A percentile compares a stretch with the other conserved stretches of the same genome.
Evolutionary conservation across 2,888 invertebrate genomes (phyloP).

Genomic region (Vandiemenella viatica): DNA sequence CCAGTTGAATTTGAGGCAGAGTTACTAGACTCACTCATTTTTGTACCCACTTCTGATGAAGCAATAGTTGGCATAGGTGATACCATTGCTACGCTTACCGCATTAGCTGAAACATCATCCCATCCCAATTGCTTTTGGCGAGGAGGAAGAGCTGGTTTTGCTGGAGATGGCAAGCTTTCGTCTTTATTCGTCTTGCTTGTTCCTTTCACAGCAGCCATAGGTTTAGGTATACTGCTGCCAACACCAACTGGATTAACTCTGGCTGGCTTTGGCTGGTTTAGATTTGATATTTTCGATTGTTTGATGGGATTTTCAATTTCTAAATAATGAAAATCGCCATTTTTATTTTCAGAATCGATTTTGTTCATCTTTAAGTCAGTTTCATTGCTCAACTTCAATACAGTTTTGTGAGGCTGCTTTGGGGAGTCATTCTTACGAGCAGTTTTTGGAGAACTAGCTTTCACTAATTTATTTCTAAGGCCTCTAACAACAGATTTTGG

Average conservation of each 20-base stretch:
- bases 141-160: background rate
- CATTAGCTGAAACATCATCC: background rate
- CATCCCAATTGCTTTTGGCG: slow-evolving; percentile 5
- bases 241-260: background rate
- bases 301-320: slow-evolving; percentile 3
- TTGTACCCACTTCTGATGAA: slow-evolving; percentile 21
- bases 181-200: slow-evolving; percentile 45
- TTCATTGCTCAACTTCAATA: slow-evolving; percentile 21
- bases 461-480: slow-evolving; percentile 12
- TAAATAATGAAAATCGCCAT: background rate
- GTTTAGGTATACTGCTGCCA: slow-evolving; percentile 66
- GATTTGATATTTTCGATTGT: slow-evolving; percentile 5
- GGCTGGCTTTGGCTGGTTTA: background rate
- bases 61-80: slow-evolving; percentile 55
- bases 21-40: slow-evolving; percentile 52
- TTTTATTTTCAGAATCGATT: background rate
- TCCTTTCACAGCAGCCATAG: slow-evolving; percentile 82
- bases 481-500: slow-evolving; percentile 11
- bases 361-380: slow-evolving; percentile 17
- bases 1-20: slow-evolving; percentile 40
- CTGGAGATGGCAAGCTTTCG: background rate
- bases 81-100: slow-evolving; percentile 37
- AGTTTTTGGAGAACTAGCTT: slow-evolving; percentile 20
- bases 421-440: slow-evolving; percentile 21
- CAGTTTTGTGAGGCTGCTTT: background rate